phyloP scores from a whole-genome alignment of 2,888 invertebrate genomes.

The Caenorhabditis uteleia region DNA sequence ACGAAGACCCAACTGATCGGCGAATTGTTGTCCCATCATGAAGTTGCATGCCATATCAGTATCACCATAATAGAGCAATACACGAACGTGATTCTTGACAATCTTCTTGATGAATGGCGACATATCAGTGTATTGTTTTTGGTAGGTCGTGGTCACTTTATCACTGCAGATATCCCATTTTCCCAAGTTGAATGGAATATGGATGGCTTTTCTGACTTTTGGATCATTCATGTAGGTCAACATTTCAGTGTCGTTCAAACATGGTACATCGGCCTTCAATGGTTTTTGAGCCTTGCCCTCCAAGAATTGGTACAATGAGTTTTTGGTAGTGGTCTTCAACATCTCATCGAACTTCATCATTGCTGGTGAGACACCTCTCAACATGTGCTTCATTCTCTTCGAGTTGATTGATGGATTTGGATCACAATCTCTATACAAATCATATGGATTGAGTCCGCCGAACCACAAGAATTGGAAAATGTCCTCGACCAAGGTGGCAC shows the following conservation, averaged over 20 bases:
- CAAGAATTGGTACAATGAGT: conserved; percentile 13
- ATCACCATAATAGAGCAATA: conserved; percentile 68
- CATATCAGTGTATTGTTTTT: conserved; percentile 66
- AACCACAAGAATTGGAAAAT: conserved; percentile 69
- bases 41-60: conserved; percentile 65
- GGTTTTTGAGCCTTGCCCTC: conserved; percentile 30
- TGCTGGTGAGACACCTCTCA: conserved; percentile 48
- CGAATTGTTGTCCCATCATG: conserved; percentile 68
- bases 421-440: conserved; percentile 62
- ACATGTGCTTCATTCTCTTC: conserved; percentile 54
- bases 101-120: conserved; percentile 66
- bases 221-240: conserved; percentile 63
- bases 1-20: conserved; percentile 57
- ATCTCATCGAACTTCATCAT: conserved; percentile 30
- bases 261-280: conserved; percentile 59
- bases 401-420: conserved; percentile 64
- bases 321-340: conserved; percentile 27
- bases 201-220: conserved; percentile 58
- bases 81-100: conserved; percentile 61
- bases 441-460: conserved; percentile 67
- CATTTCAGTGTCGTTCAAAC: conserved; percentile 67
- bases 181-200: conserved; percentile 60
- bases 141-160: conserved; percentile 62
- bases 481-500: conserved; percentile 61
- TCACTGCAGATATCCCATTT: conserved; percentile 67